These are phyloP conservation scores for Hippopotamyrus pictus DNA, from an alignment of 2,797 vertebrate genomes.

Conservation along the genomic window DNA sequence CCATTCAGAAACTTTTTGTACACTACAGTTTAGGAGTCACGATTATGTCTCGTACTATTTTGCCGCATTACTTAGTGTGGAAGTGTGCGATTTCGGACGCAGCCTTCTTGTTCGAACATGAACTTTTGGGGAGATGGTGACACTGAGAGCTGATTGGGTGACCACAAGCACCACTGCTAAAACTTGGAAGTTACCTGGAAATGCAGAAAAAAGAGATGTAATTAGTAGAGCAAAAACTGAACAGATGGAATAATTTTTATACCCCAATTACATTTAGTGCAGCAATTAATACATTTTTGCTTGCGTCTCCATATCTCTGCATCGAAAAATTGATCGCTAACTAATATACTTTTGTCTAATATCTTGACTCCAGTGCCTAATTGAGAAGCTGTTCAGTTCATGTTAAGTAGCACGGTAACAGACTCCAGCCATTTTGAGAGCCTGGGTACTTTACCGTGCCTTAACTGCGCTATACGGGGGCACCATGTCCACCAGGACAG, in stretches of 20 bases:
- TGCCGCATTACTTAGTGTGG: too few species aligned
- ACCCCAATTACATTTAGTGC: background rate
- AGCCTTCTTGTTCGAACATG: too few species aligned
- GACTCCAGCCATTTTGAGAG: conserved; percentile 2
- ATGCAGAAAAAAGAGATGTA: background rate
- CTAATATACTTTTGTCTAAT: background rate
- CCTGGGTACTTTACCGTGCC: background rate
- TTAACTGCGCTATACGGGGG: background rate
- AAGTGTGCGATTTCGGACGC: too few species aligned
- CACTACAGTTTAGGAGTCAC: too few species aligned
- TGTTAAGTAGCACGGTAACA: background rate
- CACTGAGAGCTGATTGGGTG: too few species aligned
- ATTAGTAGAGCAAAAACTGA: too few species aligned
- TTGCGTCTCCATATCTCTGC: background rate
- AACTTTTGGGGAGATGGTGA: too few species aligned
- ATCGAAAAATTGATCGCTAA: background rate
- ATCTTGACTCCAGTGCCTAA: background rate
- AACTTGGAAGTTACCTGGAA: too few species aligned
- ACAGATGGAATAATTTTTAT: too few species aligned
- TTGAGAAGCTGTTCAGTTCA: background rate
- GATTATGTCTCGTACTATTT: too few species aligned
- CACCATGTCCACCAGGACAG: background rate
- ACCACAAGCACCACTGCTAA: too few species aligned
- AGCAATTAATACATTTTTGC: background rate
- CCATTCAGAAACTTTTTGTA: too few species aligned